Percentiles rank a stretch among this genome's conserved stretches.
phyloP scores from a whole-genome alignment of 2,797 vertebrate genomes.

The Streptopelia turtur region DNA sequence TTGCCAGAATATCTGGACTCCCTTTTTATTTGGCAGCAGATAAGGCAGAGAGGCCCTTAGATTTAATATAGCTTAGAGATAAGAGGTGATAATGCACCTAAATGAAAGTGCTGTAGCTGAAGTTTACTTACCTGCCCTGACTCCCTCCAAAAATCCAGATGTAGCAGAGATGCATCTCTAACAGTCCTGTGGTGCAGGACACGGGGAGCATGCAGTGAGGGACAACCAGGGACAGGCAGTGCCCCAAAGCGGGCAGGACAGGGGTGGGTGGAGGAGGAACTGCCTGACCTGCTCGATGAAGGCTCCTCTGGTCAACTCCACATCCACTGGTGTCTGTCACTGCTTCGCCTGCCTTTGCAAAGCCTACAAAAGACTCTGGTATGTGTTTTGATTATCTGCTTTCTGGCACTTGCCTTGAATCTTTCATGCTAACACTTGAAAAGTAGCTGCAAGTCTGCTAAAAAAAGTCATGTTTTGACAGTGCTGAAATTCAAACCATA shows the following conservation, averaged over 20 bases:
- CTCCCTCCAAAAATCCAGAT: background rate
- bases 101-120: constrained; percentile 1
- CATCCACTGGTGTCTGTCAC: background rate
- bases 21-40: constrained; percentile 47
- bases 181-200: fast-evolving
- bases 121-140: background rate
- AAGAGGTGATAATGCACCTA: constrained; percentile 52
- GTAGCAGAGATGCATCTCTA: background rate
- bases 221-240: background rate
- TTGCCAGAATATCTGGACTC: constrained; percentile 21
- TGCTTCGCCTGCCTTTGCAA: background rate
- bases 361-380: background rate
- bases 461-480: background rate
- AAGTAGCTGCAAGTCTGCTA: background rate
- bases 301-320: background rate
- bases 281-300: background rate
- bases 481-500: constrained; percentile 1
- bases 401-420: background rate
- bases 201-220: background rate
- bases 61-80: constrained; percentile 41
- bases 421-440: background rate
- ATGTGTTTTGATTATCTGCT: background rate
- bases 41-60: constrained; percentile 23
- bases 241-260: background rate
- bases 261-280: background rate